Evolutionary conservation across 2,888 invertebrate species (phyloP).

Genomic region (Onchidella celtica): DNA sequence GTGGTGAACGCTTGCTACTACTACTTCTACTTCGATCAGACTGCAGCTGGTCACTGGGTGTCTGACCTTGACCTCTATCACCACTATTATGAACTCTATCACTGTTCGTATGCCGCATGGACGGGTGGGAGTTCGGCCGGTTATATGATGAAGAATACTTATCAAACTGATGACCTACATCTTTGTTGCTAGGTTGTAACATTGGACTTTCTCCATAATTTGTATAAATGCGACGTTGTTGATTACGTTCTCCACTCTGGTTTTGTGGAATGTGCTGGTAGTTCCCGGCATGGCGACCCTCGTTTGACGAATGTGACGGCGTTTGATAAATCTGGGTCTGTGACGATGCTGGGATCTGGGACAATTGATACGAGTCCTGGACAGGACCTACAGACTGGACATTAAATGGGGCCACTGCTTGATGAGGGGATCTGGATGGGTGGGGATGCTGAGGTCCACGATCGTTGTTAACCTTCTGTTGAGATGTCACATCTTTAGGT

Average conservation of each 20-base stretch:
- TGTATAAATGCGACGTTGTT: neutral
- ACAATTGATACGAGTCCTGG: neutral
- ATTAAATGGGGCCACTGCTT: neutral
- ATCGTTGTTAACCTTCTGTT: neutral
- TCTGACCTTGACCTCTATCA: neutral
- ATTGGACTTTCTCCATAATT: neutral
- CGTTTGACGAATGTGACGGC: neutral
- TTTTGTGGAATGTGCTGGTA: constrained; percentile 9
- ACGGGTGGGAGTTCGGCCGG: neutral
- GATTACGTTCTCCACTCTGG: neutral
- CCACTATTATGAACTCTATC: neutral
- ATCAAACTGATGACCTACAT: neutral
- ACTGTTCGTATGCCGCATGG: neutral
- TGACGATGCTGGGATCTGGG: neutral
- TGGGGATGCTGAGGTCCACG: neutral
- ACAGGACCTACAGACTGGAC: neutral
- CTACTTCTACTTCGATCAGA: neutral
- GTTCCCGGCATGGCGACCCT: neutral
- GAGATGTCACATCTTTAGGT: neutral
- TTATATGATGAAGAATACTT: neutral
- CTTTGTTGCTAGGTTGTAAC: neutral
- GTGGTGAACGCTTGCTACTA: neutral
- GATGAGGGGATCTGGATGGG: constrained; percentile 7
- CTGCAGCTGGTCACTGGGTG: neutral
- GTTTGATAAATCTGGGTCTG: neutral